phyloP scores from a whole-genome alignment of 2,888 invertebrate species.

The Cynaeus angustus region DNA sequence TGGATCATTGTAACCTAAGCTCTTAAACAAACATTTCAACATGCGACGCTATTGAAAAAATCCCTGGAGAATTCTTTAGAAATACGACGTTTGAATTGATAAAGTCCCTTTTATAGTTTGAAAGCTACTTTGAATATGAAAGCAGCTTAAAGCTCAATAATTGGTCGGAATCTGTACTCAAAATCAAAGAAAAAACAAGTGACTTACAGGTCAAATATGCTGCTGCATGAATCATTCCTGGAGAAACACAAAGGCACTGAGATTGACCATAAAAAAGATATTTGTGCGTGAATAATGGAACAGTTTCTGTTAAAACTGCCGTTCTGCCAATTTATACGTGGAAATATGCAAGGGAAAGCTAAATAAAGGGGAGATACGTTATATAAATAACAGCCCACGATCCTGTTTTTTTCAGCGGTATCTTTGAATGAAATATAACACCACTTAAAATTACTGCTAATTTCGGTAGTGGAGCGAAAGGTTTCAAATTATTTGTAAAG shows the following conservation, averaged over 20 bases:
- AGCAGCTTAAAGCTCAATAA: constrained; percentile 48
- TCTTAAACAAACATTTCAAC: constrained; percentile 58
- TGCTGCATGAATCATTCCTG: constrained; percentile 32
- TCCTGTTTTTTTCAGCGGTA: not conserved
- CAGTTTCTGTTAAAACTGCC: constrained; percentile 7
- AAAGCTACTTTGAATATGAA: constrained; percentile 55
- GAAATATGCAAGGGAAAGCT: constrained; percentile 6
- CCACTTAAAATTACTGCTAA: constrained; percentile 40
- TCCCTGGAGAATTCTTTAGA: constrained; percentile 49
- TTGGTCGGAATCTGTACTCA: constrained; percentile 40
- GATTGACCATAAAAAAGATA: constrained; percentile 16
- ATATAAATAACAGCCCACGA: constrained; percentile 6
- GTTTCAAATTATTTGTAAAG: constrained; percentile 46
- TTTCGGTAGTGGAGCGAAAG: constrained; percentile 32
- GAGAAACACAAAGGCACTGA: constrained; percentile 33
- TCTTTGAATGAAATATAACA: constrained; percentile 12
- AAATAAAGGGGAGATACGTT: constrained; percentile 22
- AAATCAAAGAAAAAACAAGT: constrained; percentile 22
- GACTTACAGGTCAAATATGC: constrained; percentile 45
- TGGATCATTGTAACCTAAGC: constrained; percentile 55
- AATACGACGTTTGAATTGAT: constrained; percentile 49
- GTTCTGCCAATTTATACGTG: not conserved
- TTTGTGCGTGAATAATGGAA: constrained; percentile 27
- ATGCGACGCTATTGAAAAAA: constrained; percentile 42
- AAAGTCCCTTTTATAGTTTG: constrained; percentile 42